These are phyloP conservation scores for Timema cristinae DNA, from an alignment of 2,888 invertebrate species.

Conservation along the genomic window DNA sequence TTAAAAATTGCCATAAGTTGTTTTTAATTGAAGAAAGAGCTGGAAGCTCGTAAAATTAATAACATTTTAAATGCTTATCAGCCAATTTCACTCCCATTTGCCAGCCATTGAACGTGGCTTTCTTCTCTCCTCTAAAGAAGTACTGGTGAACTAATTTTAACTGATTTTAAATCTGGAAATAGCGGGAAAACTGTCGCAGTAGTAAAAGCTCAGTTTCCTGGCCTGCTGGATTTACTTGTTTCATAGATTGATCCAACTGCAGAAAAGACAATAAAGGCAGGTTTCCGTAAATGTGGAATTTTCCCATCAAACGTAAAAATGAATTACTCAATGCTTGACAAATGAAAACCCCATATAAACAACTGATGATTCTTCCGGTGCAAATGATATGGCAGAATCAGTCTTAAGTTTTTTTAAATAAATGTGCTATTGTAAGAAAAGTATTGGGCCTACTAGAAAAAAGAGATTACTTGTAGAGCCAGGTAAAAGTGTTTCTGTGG, in stretches of 20 bases:
- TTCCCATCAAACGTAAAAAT: background rate
- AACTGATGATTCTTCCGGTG: background rate
- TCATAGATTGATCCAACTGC: background rate
- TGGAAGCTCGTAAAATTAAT: slow-evolving; percentile 21
- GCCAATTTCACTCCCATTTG: slow-evolving; percentile 20
- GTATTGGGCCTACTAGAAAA: background rate
- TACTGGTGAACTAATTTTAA: background rate
- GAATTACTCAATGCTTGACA: background rate
- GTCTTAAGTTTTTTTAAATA: background rate
- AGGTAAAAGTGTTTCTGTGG: background rate
- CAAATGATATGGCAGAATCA: background rate
- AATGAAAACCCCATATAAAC: background rate
- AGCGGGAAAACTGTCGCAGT: background rate
- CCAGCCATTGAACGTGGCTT: slow-evolving; percentile 18
- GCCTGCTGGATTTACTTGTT: slow-evolving; percentile 1
- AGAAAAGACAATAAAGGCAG: background rate
- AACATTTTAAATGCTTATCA: slow-evolving; percentile 19
- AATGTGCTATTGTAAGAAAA: background rate
- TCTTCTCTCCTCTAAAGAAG: background rate
- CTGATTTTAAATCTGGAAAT: background rate
- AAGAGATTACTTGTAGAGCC: background rate
- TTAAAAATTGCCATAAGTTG: background rate
- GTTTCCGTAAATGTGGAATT: slow-evolving; percentile 9
- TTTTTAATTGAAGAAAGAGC: slow-evolving; percentile 2
- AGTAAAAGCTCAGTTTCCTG: background rate